Conservation (phyloP, 2,888 invertebrate genomes). For the Hanleya hanleyi region DNA sequence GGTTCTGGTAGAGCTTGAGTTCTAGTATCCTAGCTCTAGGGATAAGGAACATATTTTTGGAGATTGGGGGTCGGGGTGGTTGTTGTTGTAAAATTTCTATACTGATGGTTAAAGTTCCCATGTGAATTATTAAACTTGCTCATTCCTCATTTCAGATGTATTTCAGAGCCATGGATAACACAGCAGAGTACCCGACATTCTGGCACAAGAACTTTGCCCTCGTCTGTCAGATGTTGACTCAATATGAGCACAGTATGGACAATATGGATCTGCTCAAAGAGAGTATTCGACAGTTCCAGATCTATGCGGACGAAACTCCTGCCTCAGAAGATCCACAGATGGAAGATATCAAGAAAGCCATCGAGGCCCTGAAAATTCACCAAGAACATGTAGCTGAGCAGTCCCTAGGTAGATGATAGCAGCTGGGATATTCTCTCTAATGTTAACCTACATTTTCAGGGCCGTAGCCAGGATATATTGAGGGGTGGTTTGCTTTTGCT, state of each 20-base stretch:
- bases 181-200: conserved; percentile 55
- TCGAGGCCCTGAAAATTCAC: conserved; percentile 32
- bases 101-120: too few species aligned
- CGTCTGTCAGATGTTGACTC: conserved; percentile 51
- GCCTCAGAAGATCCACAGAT: conserved; percentile 32
- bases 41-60: too few species aligned
- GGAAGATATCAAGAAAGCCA: conserved; percentile 33
- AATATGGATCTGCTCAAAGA: conserved; percentile 32
- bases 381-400: too few species aligned
- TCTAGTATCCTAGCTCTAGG: too few species aligned
- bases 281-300: conserved; percentile 46
- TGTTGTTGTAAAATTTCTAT: too few species aligned
- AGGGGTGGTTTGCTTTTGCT: too few species aligned
- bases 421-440: too few species aligned
- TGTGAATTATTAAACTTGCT: background rate
- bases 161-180: conserved; percentile 49
- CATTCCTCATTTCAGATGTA: conserved; percentile 59
- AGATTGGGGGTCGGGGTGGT: too few species aligned
- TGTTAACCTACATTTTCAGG: too few species aligned
- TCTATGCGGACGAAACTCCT: conserved; percentile 36
- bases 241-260: conserved; percentile 29
- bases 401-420: too few species aligned
- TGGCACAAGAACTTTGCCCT: conserved; percentile 71
- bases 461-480: too few species aligned
- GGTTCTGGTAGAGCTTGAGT: too few species aligned